Percentiles rank a stretch among this genome's conserved stretches.
phyloP scores from a whole-genome alignment of 2,113 vertebrate genomes.

The Mesitornis unicolor region DNA sequence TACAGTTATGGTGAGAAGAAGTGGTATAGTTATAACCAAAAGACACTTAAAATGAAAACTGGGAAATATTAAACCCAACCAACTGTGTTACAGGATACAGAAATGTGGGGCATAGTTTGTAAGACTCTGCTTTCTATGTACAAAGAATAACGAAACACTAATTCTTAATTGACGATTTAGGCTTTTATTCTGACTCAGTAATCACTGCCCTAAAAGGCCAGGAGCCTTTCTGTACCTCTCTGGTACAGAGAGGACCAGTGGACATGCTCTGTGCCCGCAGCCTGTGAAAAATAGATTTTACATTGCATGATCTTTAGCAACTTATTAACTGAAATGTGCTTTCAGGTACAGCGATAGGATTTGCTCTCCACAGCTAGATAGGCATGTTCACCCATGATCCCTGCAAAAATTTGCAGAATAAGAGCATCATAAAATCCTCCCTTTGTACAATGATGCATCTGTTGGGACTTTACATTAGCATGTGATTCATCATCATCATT shows the following conservation, averaged over 20 bases:
- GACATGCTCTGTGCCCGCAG: background rate
- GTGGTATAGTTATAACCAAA: background rate
- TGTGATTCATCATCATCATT: background rate
- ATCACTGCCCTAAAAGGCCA: background rate
- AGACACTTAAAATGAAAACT: background rate
- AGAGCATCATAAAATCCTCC: background rate
- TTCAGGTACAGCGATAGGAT: background rate
- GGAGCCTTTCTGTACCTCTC: too few species aligned
- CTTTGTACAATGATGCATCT: background rate
- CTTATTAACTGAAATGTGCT: background rate
- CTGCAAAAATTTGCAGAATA: background rate
- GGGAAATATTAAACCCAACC: background rate
- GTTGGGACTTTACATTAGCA: background rate
- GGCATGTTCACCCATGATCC: background rate
- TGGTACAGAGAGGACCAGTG: background rate
- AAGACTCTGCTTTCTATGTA: background rate
- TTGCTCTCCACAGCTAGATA: background rate
- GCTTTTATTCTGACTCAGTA: background rate
- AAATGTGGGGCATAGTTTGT: background rate
- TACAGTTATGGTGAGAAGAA: background rate
- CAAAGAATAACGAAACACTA: background rate
- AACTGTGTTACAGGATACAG: background rate
- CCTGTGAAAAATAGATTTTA: background rate
- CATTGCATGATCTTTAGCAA: background rate
- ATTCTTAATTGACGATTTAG: background rate